Evolutionary conservation across 2,113 vertebrate genomes (phyloP).

Genomic region (Arothron firmamentum): DNA sequence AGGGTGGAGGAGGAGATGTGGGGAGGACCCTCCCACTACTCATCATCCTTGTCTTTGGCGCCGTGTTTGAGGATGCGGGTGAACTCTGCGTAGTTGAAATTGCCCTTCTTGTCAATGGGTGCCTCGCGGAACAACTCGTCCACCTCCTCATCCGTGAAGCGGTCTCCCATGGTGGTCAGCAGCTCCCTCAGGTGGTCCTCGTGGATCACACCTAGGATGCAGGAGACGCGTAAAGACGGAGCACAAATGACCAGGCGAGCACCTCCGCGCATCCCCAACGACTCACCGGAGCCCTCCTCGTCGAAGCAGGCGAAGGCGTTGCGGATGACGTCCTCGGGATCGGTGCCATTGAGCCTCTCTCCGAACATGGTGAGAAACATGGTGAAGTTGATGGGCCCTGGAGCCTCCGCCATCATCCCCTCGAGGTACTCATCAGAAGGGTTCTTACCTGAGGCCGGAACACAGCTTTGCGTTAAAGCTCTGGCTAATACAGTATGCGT

Average conservation of each 20-base stretch:
- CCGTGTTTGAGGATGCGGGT: conserved; percentile 98
- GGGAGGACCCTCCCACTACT: conserved; percentile 53
- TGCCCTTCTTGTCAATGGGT: conserved; percentile 96
- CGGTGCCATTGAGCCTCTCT: conserved; percentile 94
- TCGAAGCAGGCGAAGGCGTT: conserved; percentile 98
- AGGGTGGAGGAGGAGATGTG: not conserved
- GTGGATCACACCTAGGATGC: conserved; percentile 83
- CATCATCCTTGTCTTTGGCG: conserved; percentile 84
- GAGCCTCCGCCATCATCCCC: conserved; percentile 98
- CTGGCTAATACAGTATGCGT: too few species aligned
- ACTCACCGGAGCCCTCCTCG: conserved; percentile 89
- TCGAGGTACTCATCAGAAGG: conserved; percentile 96
- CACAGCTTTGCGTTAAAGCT: not conserved
- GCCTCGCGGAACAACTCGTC: conserved; percentile 98
- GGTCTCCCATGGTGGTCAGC: conserved; percentile 97
- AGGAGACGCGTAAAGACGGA: not conserved
- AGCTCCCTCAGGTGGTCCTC: conserved; percentile 96
- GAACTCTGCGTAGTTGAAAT: conserved; percentile 98
- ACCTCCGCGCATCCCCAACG: not conserved
- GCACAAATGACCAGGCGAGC: not conserved
- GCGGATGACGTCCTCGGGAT: conserved; percentile 96
- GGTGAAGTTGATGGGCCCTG: conserved; percentile 98
- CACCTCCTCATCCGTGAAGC: conserved; percentile 96
- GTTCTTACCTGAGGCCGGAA: conserved; percentile 85
- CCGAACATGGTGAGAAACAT: conserved; percentile 99